Conservation (phyloP, 2,113 vertebrate species). For the Chinchilla lanigera region DNA sequence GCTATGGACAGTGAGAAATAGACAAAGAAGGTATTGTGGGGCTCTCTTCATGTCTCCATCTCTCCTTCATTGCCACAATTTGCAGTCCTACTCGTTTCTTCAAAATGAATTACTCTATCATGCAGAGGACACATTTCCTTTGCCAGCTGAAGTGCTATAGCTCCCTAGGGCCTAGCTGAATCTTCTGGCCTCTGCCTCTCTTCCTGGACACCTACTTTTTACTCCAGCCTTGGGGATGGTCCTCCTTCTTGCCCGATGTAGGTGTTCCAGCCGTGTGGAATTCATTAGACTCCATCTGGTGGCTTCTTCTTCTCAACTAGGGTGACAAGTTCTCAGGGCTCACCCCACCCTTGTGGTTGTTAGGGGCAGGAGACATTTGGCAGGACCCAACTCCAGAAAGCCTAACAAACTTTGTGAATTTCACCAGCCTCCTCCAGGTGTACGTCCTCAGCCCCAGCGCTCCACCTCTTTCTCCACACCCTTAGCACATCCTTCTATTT, state of each 20-base stretch:
- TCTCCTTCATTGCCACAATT: neutral
- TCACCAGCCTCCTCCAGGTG: neutral
- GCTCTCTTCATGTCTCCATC: neutral
- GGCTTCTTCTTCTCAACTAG: neutral
- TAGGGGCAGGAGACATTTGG: neutral
- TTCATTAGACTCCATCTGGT: neutral
- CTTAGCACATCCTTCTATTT: neutral
- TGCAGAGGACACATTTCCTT: neutral
- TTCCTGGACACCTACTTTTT: neutral
- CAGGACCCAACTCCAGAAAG: neutral
- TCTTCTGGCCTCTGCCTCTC: neutral
- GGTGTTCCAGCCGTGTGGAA: neutral
- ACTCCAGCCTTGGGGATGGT: neutral
- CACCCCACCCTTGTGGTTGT: neutral
- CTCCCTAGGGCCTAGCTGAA: neutral
- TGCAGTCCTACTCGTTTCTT: neutral
- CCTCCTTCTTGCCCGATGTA: neutral
- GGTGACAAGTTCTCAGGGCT: neutral
- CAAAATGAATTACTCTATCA: neutral
- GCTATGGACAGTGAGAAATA: neutral
- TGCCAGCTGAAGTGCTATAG: neutral
- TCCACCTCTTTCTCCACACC: neutral
- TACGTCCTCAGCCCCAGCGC: too few relatives aligned
- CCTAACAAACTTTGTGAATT: neutral
- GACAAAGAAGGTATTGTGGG: neutral